phyloP scores from a whole-genome alignment of 2,113 vertebrate genomes.

The Oncorhynchus clarkii region DNA sequence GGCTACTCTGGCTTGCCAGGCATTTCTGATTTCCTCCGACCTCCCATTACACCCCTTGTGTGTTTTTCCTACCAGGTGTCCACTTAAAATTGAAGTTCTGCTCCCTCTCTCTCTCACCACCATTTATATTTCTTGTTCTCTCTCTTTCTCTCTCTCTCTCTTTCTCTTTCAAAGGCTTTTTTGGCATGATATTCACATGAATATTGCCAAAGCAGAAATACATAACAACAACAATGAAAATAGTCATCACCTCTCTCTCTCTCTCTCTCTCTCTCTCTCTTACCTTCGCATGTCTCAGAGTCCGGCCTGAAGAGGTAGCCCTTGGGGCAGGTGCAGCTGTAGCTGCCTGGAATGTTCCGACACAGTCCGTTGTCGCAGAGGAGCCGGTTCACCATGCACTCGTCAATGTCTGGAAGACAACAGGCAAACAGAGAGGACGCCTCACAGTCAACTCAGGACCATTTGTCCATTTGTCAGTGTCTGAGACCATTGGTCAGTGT shows the following conservation, averaged over 20 bases:
- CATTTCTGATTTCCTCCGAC: no score
- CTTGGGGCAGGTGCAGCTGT: slow-evolving; percentile 75
- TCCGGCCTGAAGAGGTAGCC: slow-evolving; percentile 73
- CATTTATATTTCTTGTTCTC: no score
- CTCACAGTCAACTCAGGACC: not conserved
- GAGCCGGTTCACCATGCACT: slow-evolving; percentile 71
- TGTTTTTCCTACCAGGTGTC: no score
- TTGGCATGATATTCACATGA: no score
- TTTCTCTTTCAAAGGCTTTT: no score
- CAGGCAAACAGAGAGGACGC: not conserved
- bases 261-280: slow-evolving; percentile 19
- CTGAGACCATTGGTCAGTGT: not conserved
- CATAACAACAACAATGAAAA: no score
- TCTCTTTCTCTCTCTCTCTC: no score
- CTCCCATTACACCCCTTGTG: no score
- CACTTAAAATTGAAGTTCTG: no score
- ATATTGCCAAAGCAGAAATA: no score
- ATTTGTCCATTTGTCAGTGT: not conserved
- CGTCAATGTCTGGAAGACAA: slow-evolving; percentile 71
- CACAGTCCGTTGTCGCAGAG: slow-evolving; percentile 79
- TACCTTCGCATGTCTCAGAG: slow-evolving; percentile 78
- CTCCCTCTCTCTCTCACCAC: no score
- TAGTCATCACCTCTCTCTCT: not conserved
- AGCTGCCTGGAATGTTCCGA: slow-evolving; percentile 74
- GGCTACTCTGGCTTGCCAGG: no score